Evolutionary conservation across 2,797 vertebrate species (phyloP).

Genomic region (Anolis apletophallus): DNA sequence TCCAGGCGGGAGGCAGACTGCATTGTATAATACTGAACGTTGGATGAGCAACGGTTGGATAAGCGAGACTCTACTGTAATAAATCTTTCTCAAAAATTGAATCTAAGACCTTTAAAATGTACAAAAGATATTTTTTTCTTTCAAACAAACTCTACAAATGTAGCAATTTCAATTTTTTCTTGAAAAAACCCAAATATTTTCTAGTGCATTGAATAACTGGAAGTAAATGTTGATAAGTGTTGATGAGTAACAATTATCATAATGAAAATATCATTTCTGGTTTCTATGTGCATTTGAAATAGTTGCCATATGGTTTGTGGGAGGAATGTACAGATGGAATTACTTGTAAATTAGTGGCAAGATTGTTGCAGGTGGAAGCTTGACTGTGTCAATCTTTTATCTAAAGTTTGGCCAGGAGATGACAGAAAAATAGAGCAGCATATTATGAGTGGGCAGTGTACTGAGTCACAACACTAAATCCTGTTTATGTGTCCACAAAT

Average conservation of each 20-base stretch:
- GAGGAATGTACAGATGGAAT: neutral
- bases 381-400: neutral
- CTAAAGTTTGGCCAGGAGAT: neutral
- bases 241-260: conserved; percentile 17
- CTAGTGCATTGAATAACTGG: conserved; percentile 26
- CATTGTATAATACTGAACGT: too few species aligned
- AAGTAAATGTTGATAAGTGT: conserved; percentile 10
- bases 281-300: conserved; percentile 15
- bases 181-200: conserved; percentile 34
- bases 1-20: too few species aligned
- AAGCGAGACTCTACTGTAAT: too few species aligned
- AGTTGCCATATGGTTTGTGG: conserved; percentile 4
- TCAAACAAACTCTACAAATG: conserved; percentile 42
- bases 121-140: neutral
- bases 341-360: conserved; percentile 22
- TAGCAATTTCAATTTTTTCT: conserved; percentile 27
- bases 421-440: neutral
- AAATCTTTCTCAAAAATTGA: too few species aligned
- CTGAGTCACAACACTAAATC: conserved; percentile 14
- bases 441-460: neutral
- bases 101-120: neutral
- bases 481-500: conserved; percentile 34
- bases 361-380: conserved; percentile 29
- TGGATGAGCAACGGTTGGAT: too few species aligned
- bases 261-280: neutral